Conservation (phyloP, 1,140 invertebrate genomes). For the Artemia franciscana region DNA sequence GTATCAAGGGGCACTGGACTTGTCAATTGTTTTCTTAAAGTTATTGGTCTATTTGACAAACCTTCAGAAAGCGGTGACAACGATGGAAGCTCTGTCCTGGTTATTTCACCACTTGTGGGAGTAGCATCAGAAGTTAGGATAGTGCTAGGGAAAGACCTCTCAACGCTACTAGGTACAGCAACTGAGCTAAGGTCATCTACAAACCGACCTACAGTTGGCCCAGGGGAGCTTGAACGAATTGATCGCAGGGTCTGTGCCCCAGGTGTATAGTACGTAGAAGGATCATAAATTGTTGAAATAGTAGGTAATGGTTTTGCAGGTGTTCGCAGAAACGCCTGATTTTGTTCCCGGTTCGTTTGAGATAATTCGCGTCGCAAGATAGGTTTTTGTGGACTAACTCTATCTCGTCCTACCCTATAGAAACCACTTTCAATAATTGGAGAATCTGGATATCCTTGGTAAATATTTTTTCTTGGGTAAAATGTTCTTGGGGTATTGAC, state of each 20-base stretch:
- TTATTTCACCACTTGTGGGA: neutral
- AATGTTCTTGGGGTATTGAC: neutral
- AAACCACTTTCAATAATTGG: slow-evolving; percentile 10
- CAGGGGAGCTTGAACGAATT: slow-evolving; percentile 37
- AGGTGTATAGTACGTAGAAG: neutral
- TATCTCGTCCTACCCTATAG: slow-evolving; percentile 6
- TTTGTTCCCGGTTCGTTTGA: neutral
- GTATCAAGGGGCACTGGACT: neutral
- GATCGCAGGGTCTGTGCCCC: neutral
- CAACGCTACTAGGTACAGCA: slow-evolving; percentile 46
- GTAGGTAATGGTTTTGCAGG: neutral
- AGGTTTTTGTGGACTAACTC: neutral
- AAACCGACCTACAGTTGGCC: slow-evolving; percentile 32
- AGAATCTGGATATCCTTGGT: neutral
- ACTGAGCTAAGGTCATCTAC: slow-evolving; percentile 50
- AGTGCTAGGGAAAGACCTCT: slow-evolving; percentile 40
- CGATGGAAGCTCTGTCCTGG: neutral
- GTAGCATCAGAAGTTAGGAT: slow-evolving; percentile 15
- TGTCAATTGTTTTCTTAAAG: no score
- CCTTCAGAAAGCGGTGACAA: neutral
- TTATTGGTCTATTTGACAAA: no score
- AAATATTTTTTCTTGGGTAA: neutral
- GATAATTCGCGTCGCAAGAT: neutral
- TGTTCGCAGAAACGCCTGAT: neutral
- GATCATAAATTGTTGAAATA: neutral